A percentile compares a stretch with the other conserved stretches of the same genome.
phyloP scores from a whole-genome alignment of 2,797 vertebrate species.

The Hylomyscus alleni region DNA sequence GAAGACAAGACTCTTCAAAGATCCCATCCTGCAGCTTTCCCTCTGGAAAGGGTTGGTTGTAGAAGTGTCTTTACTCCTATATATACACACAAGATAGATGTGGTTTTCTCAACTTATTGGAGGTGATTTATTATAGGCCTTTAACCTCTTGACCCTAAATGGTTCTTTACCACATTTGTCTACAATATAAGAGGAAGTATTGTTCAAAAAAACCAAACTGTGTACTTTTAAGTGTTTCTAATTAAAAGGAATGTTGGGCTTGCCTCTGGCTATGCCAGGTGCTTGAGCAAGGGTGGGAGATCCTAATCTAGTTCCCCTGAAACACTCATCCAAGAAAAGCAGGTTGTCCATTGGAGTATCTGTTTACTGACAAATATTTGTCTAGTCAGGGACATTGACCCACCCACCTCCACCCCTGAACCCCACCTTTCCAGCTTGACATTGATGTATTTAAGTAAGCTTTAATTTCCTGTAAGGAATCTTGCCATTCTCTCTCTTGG shows the following conservation, averaged over 20 bases:
- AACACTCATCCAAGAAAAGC: constrained; percentile 51
- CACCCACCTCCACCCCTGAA: neutral
- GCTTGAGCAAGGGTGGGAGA: constrained; percentile 64
- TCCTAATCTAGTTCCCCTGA: constrained; percentile 40
- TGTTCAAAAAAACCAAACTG: constrained; percentile 6
- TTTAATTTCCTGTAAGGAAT: neutral
- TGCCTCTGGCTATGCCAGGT: constrained; percentile 59
- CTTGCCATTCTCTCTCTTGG: neutral
- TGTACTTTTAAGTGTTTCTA: constrained; percentile 72
- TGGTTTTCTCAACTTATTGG: constrained; percentile 52
- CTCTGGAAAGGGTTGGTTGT: constrained; percentile 11
- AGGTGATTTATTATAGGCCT: constrained; percentile 58
- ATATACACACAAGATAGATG: neutral
- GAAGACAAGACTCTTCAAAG: constrained; percentile 66
- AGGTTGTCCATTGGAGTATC: neutral
- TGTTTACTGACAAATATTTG: constrained; percentile 79
- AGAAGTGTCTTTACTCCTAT: constrained; percentile 7
- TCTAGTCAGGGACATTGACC: neutral
- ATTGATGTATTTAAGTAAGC: neutral
- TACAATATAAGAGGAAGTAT: neutral
- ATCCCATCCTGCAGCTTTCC: constrained; percentile 18
- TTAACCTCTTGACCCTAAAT: constrained; percentile 60
- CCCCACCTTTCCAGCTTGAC: neutral
- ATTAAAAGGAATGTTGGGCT: neutral
- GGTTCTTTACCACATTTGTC: constrained; percentile 28